Evolutionary conservation across 92 coral and sea anemone genomes (phyloP).

Genomic region (Chrysogorgia sp.): DNA sequence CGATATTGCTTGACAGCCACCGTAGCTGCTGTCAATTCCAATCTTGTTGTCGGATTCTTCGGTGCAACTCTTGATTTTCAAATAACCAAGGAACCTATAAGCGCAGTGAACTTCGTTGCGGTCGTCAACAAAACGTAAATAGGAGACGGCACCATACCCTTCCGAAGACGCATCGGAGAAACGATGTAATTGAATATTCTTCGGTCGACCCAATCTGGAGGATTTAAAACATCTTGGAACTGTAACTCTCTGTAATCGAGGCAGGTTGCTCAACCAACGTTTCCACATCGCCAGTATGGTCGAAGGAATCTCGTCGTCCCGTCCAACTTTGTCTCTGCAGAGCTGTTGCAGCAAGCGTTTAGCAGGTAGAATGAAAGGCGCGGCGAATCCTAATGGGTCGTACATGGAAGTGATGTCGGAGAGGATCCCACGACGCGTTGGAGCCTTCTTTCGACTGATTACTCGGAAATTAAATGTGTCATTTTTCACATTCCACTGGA

Average conservation of each 20-base stretch:
- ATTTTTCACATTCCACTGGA: conserved; percentile 18
- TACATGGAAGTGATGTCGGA: too few relatives aligned
- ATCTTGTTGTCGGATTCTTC: background rate
- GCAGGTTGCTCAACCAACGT: conserved; percentile 19
- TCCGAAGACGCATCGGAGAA: too few relatives aligned
- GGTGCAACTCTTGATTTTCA: background rate
- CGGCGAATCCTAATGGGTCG: too few relatives aligned
- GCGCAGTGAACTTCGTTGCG: too few relatives aligned
- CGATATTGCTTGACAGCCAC: background rate
- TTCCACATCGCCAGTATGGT: background rate
- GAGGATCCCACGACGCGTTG: too few relatives aligned
- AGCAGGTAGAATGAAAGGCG: conserved; percentile 14
- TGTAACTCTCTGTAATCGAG: background rate
- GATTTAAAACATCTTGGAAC: conserved; percentile 26
- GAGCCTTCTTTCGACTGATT: too few relatives aligned
- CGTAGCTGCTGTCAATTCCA: background rate
- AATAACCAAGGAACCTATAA: too few relatives aligned
- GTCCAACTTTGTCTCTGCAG: conserved; percentile 26
- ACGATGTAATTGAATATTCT: too few relatives aligned
- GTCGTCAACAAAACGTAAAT: too few relatives aligned
- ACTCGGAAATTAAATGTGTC: conserved; percentile 5
- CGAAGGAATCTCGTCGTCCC: conserved; percentile 29
- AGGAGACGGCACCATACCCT: too few relatives aligned
- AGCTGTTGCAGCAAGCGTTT: conserved; percentile 15
- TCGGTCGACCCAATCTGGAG: background rate